Percentiles rank a stretch among this genome's conserved stretches.
phyloP scores from a whole-genome alignment of 1,140 invertebrate genomes.

The Trinorchestia longiramus region DNA sequence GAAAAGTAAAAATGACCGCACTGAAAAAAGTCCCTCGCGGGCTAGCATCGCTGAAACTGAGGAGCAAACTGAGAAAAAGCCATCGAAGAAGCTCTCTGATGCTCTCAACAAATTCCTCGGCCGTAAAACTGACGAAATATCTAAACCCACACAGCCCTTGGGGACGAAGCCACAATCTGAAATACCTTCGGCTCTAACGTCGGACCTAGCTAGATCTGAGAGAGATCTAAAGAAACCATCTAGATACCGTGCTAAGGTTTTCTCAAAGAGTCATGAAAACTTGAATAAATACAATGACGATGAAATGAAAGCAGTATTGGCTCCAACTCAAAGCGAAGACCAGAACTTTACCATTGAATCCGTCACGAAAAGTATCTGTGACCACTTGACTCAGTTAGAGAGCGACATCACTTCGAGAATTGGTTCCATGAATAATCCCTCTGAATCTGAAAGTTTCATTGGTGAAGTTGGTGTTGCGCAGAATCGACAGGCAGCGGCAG shows the following conservation, averaged over 20 bases:
- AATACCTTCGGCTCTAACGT: slow-evolving; percentile 3
- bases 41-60: slow-evolving; percentile 61
- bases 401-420: slow-evolving; percentile 65
- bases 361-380: slow-evolving; percentile 64
- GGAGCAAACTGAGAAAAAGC: slow-evolving; percentile 61
- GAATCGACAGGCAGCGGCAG: slow-evolving; percentile 26
- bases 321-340: not conserved
- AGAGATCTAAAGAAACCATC: slow-evolving; percentile 62
- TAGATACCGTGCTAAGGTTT: slow-evolving; percentile 60
- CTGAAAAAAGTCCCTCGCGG: slow-evolving; percentile 64
- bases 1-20: slow-evolving; percentile 56
- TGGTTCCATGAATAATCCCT: slow-evolving; percentile 59
- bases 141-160: slow-evolving; percentile 52
- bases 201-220: not conserved
- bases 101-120: slow-evolving; percentile 66
- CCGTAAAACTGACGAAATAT: slow-evolving; percentile 60
- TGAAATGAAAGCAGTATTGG: not conserved
- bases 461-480: not conserved
- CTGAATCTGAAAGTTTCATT: slow-evolving; percentile 31
- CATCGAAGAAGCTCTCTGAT: slow-evolving; percentile 64
- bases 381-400: slow-evolving; percentile 65
- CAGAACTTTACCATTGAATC: slow-evolving; percentile 62
- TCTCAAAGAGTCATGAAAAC: slow-evolving; percentile 65
- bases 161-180: not conserved
- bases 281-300: slow-evolving; percentile 55